A percentile compares a stretch with the other conserved stretches of the same genome.
Evolutionary conservation across 2,888 invertebrate genomes (phyloP).

Genomic region (Amiota mariae): DNA sequence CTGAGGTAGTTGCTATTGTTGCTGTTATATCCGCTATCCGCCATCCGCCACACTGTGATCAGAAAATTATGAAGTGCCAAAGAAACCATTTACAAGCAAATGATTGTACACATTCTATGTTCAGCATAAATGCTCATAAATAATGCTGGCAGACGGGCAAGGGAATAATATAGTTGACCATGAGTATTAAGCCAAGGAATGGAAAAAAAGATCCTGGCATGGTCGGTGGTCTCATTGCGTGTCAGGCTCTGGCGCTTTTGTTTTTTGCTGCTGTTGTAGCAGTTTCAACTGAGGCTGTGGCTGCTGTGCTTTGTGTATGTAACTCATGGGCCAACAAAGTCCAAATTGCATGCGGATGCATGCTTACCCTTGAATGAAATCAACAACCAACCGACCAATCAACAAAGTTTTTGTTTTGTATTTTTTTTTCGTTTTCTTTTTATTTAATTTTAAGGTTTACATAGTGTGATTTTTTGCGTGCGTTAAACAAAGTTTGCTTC

Average conservation of each 20-base stretch:
- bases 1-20: conserved; percentile 24
- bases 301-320: not conserved
- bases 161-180: not conserved
- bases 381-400: too few species aligned
- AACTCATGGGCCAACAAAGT: not conserved
- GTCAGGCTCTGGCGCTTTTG: conserved; percentile 5
- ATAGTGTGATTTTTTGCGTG: conserved; percentile 14
- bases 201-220: not conserved
- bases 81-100: conserved; percentile 66
- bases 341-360: conserved; percentile 13
- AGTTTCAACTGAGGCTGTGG: not conserved
- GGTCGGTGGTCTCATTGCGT: conserved; percentile 28
- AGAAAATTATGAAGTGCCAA: conserved; percentile 67
- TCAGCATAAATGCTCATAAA: conserved; percentile 56
- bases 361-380: conserved; percentile 8
- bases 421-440: not conserved
- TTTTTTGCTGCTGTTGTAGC: not conserved
- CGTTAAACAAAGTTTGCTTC: not conserved
- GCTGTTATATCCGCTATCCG: conserved; percentile 36
- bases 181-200: conserved; percentile 17
- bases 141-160: conserved; percentile 47
- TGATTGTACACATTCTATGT: conserved; percentile 51
- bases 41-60: conserved; percentile 57
- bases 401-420: not conserved
- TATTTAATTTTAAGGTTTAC: conserved; percentile 6